phyloP scores from a whole-genome alignment of 2,888 invertebrate genomes.

The Herminia tarsipennalis region DNA sequence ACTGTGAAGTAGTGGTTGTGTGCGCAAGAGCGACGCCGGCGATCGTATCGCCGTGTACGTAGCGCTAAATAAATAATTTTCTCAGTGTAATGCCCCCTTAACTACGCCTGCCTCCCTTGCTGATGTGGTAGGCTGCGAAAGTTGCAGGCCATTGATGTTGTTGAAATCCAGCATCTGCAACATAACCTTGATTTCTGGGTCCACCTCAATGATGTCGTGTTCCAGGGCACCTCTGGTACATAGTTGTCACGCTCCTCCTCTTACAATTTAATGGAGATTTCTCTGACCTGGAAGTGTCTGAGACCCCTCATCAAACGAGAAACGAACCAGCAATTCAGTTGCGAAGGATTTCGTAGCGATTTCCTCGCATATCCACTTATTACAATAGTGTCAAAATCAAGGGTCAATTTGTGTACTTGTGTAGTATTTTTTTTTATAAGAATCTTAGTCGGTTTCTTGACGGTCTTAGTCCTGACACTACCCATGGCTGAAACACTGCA shows the following conservation, averaged over 20 bases:
- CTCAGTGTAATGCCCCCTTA: too few species aligned
- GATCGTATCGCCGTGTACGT: too few species aligned
- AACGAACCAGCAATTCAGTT: constrained; percentile 99
- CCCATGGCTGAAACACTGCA: constrained; percentile 83
- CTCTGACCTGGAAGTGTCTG: constrained; percentile 98
- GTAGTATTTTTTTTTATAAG: constrained; percentile 99
- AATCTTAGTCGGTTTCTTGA: constrained; percentile 99
- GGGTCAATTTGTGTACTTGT: constrained; percentile 97
- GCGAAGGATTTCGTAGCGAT: constrained; percentile 98
- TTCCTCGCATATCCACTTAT: constrained; percentile 99
- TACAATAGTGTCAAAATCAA: constrained; percentile 99
- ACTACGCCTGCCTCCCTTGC: constrained; percentile 82
- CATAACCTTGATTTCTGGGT: constrained; percentile 99
- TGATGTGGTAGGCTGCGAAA: constrained; percentile 92
- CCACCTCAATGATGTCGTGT: constrained; percentile 98
- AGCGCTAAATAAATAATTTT: too few species aligned
- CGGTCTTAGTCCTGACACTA: constrained; percentile 99
- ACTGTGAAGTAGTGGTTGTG: too few species aligned
- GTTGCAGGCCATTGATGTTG: constrained; percentile 95
- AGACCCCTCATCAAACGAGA: constrained; percentile 99
- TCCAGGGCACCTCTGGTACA: constrained; percentile 97
- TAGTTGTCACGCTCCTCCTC: constrained; percentile 99
- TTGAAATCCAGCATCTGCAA: constrained; percentile 98
- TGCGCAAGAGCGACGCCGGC: too few species aligned
- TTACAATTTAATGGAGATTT: constrained; percentile 99